phyloP scores from a whole-genome alignment of 2,797 vertebrate species.

The Darevskia mixta region DNA sequence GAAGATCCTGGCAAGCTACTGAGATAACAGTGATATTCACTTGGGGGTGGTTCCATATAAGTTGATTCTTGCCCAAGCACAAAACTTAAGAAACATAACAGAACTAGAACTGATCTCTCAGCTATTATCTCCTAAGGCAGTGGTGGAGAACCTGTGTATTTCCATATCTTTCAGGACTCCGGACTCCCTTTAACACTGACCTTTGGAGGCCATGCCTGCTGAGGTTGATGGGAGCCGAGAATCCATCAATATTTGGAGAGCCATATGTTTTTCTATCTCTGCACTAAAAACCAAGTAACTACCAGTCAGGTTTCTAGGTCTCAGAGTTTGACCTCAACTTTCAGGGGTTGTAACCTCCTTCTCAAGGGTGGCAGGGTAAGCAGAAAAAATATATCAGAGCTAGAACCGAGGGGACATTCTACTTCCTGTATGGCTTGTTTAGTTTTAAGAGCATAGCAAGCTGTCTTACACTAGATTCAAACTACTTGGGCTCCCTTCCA shows the following conservation, averaged over 20 bases:
- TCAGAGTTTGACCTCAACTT: background rate
- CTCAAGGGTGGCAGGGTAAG: background rate
- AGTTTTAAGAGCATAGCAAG: background rate
- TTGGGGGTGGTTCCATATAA: too few relatives aligned
- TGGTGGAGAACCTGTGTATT: background rate
- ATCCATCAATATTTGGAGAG: background rate
- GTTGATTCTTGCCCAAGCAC: background rate
- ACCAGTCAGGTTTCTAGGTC: background rate
- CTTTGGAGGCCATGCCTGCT: background rate
- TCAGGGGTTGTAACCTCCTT: background rate
- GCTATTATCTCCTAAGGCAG: background rate
- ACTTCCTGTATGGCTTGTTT: background rate
- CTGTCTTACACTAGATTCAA: background rate
- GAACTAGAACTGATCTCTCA: background rate
- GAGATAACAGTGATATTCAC: background rate
- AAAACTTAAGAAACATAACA: background rate
- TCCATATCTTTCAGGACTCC: background rate
- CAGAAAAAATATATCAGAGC: background rate
- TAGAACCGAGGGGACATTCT: background rate
- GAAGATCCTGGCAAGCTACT: constrained; percentile 24
- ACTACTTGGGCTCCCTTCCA: background rate
- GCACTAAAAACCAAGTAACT: background rate
- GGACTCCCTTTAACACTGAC: background rate
- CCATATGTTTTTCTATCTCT: background rate
- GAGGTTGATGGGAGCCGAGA: background rate